These are phyloP conservation scores for Bubalus kerabau DNA, from an alignment of 2,113 vertebrate species.

Conservation along the genomic window DNA sequence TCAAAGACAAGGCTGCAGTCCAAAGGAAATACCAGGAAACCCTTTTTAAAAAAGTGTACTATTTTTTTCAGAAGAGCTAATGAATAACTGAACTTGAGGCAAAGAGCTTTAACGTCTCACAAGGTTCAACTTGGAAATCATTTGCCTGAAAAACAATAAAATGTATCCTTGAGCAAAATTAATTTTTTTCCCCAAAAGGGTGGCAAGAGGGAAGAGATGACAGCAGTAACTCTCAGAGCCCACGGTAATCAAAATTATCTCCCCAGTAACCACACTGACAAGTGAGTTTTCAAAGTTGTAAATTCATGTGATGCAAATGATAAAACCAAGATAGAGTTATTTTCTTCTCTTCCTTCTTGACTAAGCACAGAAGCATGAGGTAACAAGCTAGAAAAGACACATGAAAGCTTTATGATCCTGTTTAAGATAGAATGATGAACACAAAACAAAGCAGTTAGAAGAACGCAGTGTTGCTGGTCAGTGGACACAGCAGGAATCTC, in stretches of 20 bases:
- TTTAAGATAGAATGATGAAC: neutral
- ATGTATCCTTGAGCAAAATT: neutral
- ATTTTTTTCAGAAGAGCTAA: neutral
- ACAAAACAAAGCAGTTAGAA: neutral
- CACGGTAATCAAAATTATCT: neutral
- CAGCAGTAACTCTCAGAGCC: neutral
- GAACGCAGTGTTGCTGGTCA: neutral
- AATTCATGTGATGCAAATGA: neutral
- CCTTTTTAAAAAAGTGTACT: neutral
- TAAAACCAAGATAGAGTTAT: neutral
- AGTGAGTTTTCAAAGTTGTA: conserved; percentile 32
- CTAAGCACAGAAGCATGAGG: neutral
- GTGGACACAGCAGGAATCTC: neutral
- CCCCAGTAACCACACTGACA: conserved; percentile 12
- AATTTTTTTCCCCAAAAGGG: neutral
- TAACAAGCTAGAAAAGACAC: neutral
- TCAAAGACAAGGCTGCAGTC: neutral
- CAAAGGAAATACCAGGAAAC: neutral
- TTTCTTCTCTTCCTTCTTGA: conserved; percentile 36
- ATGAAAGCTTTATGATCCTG: conserved; percentile 24
- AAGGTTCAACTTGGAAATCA: conserved; percentile 22
- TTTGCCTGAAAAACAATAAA: neutral
- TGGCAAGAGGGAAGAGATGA: neutral
- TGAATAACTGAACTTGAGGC: conserved; percentile 2
- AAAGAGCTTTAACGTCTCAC: conserved; percentile 4